Conservation (phyloP, 2,113 vertebrate species). For the Takifugu bimaculatus region DNA sequence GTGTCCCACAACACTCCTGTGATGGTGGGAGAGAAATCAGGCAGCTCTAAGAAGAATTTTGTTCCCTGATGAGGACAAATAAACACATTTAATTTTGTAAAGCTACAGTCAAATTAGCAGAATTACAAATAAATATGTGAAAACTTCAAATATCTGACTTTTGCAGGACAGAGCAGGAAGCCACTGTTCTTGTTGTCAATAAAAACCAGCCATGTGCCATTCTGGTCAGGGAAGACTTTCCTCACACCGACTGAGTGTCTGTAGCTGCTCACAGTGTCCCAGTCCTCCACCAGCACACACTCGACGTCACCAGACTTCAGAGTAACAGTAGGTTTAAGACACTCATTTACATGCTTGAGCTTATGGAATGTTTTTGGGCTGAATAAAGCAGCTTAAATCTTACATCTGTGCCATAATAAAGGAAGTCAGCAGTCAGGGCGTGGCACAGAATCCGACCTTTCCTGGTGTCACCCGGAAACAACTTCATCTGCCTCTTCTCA, state of each 20-base stretch:
- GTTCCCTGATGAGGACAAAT: conserved; percentile 72
- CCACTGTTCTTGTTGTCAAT: conserved; percentile 93
- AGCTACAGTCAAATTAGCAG: no score
- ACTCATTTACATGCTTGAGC: background rate
- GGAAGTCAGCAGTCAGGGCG: conserved; percentile 88
- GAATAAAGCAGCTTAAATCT: conserved; percentile 35
- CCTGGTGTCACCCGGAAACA: conserved; percentile 86
- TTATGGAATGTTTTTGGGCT: background rate
- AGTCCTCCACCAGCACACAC: conserved; percentile 92
- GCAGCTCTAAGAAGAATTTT: conserved; percentile 83
- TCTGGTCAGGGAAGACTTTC: conserved; percentile 90
- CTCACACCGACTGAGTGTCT: conserved; percentile 85
- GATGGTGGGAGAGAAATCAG: conserved; percentile 89
- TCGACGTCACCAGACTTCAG: conserved; percentile 82
- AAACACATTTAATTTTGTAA: background rate
- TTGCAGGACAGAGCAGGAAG: conserved; percentile 90
- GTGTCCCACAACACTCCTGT: conserved; percentile 95
- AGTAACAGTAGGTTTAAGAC: conserved; percentile 2
- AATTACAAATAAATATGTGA: background rate
- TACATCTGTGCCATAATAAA: conserved; percentile 96
- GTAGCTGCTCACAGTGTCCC: conserved; percentile 88
- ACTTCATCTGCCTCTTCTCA: conserved; percentile 89
- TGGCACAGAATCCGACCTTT: conserved; percentile 88
- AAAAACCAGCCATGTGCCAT: conserved; percentile 86
- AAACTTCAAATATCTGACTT: conserved; percentile 35